Percentiles rank a stretch among this genome's conserved stretches.
Conservation (phyloP, 2,888 invertebrate species). For the Formica aserva region DNA sequence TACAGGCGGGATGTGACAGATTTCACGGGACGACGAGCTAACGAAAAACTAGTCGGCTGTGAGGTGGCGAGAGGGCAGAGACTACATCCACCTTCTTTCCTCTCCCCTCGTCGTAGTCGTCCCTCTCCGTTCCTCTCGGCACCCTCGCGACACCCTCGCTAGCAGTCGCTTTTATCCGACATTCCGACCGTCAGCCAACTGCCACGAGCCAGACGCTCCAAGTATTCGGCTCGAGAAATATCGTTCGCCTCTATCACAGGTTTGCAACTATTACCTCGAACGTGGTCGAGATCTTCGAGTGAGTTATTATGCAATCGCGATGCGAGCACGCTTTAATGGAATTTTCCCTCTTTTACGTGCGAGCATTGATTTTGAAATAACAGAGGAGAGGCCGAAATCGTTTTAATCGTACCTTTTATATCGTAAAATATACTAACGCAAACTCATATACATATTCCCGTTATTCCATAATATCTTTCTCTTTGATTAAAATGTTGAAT, state of each 20-base stretch:
- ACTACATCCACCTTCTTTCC: constrained; percentile 57
- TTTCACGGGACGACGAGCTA: constrained; percentile 84
- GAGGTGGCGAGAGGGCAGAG: constrained; percentile 80
- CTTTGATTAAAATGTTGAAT: background rate
- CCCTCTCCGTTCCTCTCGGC: constrained; percentile 29
- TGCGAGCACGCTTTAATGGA: constrained; percentile 7
- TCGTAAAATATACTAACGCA: no score
- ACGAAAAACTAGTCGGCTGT: constrained; percentile 85
- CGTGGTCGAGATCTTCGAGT: constrained; percentile 26
- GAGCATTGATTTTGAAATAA: constrained; percentile 5
- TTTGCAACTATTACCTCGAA: constrained; percentile 31
- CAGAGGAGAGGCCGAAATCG: background rate
- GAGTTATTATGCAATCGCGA: constrained; percentile 36
- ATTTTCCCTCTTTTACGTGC: background rate
- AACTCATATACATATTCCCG: no score
- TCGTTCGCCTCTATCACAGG: constrained; percentile 45
- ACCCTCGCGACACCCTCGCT: constrained; percentile 25
- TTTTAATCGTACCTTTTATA: background rate
- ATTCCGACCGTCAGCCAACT: constrained; percentile 56
- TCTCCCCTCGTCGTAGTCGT: constrained; percentile 22
- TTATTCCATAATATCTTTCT: background rate
- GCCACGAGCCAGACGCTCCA: constrained; percentile 56
- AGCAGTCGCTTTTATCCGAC: constrained; percentile 62
- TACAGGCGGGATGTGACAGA: constrained; percentile 80
- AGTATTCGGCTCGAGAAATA: constrained; percentile 55